These are phyloP conservation scores for Ellobium chinense DNA, from an alignment of 2,888 invertebrate genomes.

Conservation along the genomic window DNA sequence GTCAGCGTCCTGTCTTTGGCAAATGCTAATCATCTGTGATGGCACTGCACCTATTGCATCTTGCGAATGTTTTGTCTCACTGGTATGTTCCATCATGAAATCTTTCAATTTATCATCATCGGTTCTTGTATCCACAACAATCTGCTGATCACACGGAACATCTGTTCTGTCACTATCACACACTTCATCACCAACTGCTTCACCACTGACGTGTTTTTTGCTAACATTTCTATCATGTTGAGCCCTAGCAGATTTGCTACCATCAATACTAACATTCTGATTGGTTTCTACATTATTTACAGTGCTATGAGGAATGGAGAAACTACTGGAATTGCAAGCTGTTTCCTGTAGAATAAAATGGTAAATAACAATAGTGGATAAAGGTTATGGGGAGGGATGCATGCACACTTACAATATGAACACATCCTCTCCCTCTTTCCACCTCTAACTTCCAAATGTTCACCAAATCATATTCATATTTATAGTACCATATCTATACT, in stretches of 20 bases:
- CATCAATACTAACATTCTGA: neutral
- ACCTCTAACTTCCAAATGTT: no score
- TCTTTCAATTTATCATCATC: slow-evolving; percentile 41
- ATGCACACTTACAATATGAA: no score
- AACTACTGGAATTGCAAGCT: slow-evolving; percentile 9
- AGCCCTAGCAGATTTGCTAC: neutral
- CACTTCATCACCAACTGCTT: neutral
- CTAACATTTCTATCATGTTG: no score
- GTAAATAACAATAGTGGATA: no score
- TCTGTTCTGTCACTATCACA: neutral
- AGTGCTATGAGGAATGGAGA: slow-evolving; percentile 4
- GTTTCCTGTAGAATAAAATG: neutral
- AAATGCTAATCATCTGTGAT: no score
- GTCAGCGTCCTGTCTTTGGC: no score
- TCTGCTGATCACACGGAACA: no score
- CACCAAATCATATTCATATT: no score
- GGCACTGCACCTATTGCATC: neutral
- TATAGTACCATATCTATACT: no score
- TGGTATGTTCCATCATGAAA: neutral
- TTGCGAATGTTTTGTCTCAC: neutral
- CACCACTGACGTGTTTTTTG: neutral
- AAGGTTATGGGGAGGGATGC: no score
- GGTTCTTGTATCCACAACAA: slow-evolving; percentile 21
- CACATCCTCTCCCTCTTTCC: no score
- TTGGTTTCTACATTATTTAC: neutral